Percentiles rank a stretch among this genome's conserved stretches.
phyloP scores from a whole-genome alignment of 2,888 invertebrate species.

The Ophion costatus region DNA sequence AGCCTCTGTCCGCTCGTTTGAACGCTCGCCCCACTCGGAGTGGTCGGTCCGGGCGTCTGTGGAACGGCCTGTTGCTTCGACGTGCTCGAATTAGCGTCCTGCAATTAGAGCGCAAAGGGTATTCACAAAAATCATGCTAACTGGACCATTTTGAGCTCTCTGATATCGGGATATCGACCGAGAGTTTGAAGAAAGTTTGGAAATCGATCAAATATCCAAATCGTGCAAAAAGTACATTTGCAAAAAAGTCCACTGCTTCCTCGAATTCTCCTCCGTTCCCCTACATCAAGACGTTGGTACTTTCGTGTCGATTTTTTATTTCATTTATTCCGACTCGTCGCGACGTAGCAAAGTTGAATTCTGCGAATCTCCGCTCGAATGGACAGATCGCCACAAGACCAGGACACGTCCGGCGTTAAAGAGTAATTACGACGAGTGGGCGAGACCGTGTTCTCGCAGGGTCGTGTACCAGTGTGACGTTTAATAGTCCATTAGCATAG shows the following conservation, averaged over 20 bases:
- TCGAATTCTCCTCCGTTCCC: no score
- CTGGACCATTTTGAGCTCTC: no score
- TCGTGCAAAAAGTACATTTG: neutral
- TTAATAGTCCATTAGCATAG: conserved; percentile 69
- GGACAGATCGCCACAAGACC: conserved; percentile 9
- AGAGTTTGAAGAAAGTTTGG: no score
- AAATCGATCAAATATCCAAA: neutral
- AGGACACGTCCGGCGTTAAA: conserved; percentile 31
- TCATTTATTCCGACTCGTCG: neutral
- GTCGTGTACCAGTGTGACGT: conserved; percentile 57
- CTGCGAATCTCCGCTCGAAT: conserved; percentile 27
- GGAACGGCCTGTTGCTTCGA: conserved; percentile 85
- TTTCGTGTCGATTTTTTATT: neutral
- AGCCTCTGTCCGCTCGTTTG: conserved; percentile 83
- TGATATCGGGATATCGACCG: no score
- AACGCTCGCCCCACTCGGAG: conserved; percentile 81
- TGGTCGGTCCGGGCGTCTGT: conserved; percentile 81
- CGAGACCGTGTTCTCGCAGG: conserved; percentile 53
- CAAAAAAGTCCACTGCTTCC: no score
- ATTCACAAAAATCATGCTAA: neutral
- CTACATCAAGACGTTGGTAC: neutral
- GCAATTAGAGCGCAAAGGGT: neutral
- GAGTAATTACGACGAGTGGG: conserved; percentile 63
- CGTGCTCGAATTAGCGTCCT: conserved; percentile 78
- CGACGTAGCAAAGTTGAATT: conserved; percentile 31